Evolutionary conservation across 2,113 vertebrate species (phyloP), one percentile per base, ranked within the genome.

Genomic region (Tamias sibiricus): DNA sequence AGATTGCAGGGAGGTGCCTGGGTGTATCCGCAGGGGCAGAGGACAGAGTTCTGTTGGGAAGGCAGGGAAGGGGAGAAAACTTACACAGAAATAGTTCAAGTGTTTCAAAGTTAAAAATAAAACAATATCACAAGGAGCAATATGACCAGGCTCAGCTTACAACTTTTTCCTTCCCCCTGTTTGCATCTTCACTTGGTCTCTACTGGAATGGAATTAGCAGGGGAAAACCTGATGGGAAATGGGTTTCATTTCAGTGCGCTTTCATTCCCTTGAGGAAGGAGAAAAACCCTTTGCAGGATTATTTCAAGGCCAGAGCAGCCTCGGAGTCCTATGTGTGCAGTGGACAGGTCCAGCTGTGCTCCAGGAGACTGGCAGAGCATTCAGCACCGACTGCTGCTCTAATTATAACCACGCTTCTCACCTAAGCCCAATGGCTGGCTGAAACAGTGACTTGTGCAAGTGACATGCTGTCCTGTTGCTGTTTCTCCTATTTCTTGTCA

Each of bases 81-180:
- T 97, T 97, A 97, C 97, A 89, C 97, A 98, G 98, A 98, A 98
- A 98, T 97, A 98, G 97, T 98, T 96, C 88, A 97, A 98, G 98
- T 96, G 98, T 97, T 98, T 98, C 20, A 76, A 98, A 98, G 99
- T 98, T 99, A 99, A 99, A 99, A 99, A 99, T 99, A 99, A 99
- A 99, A 98, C 98, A 57, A 26, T 93, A 68, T 91, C 97, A 97
- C 94, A 96, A 97, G 97, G 84, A 89, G 91, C 97, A 98, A 97
- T 97, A 98, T 98, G 98, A 99, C 97, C 54, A 6, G 98, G 98
- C 98, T 99, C 98, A 98, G 97, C 97, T 98, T 99, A 98, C 98
- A 6, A 97, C 95, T 96, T 86, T 54, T 93, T 90, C 96, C 98
- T n/a, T 97, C 96, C 82, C 95, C 87, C 95, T 86, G 79, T 96